phyloP scores from a whole-genome alignment of 2,888 invertebrate species.

The Cordylochernes scorpioides region DNA sequence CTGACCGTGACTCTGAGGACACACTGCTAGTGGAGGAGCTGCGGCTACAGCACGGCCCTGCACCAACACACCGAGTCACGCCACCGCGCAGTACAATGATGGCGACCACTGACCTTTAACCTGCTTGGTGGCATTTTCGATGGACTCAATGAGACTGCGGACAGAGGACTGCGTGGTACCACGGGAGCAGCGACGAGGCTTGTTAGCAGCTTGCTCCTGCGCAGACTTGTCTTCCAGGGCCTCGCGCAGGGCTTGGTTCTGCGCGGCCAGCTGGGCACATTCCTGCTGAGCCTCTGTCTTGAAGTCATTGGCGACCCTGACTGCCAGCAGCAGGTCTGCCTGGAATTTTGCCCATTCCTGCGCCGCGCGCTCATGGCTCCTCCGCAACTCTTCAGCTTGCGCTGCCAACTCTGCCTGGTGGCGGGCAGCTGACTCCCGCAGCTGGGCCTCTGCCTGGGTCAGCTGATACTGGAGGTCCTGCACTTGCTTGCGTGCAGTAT shows the following conservation, averaged over 20 bases:
- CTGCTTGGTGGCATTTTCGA: slow-evolving; percentile 43
- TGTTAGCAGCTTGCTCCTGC: too few relatives aligned
- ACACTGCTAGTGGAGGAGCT: slow-evolving; percentile 37
- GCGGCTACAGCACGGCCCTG: slow-evolving; percentile 25
- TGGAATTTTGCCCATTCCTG: slow-evolving; percentile 86
- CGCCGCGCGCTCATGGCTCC: slow-evolving; percentile 30
- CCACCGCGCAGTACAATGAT: too few relatives aligned
- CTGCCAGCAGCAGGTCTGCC: slow-evolving; percentile 66
- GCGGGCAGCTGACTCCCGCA: slow-evolving; percentile 45
- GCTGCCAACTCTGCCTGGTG: slow-evolving; percentile 34
- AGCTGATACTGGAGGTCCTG: slow-evolving; percentile 53
- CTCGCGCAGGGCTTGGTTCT: slow-evolving; percentile 52
- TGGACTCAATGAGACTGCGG: slow-evolving; percentile 65
- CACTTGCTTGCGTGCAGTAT: slow-evolving; percentile 59
- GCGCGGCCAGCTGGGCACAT: slow-evolving; percentile 45
- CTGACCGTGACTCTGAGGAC: slow-evolving; percentile 25
- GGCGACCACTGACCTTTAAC: slow-evolving; percentile 10
- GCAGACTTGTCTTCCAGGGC: too few relatives aligned
- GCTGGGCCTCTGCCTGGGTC: slow-evolving; percentile 42
- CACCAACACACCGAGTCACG: too few relatives aligned
- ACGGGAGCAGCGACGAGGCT: too few relatives aligned
- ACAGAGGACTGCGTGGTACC: slow-evolving; percentile 37
- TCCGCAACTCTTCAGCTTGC: slow-evolving; percentile 34
- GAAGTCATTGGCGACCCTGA: slow-evolving; percentile 81
- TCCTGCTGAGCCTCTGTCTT: slow-evolving; percentile 56